phyloP scores from a whole-genome alignment of 1,140 invertebrate species.

The Tigriopus japonicus region DNA sequence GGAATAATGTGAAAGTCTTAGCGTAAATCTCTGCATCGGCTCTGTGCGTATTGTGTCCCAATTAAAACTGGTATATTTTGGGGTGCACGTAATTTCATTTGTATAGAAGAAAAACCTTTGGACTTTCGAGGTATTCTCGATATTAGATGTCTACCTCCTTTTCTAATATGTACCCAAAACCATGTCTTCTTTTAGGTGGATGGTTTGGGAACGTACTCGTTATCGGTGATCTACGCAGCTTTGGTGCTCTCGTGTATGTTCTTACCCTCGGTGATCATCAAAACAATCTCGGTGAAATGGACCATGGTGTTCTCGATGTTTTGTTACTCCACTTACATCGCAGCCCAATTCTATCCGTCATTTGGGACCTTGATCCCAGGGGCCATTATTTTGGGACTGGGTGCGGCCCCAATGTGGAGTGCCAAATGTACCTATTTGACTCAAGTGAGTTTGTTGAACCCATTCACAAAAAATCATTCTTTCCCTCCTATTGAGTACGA shows the following conservation, averaged over 20 bases:
- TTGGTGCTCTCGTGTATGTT: conserved; percentile 80
- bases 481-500: neutral
- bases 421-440: conserved; percentile 89
- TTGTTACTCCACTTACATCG: conserved; percentile 83
- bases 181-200: conserved; percentile 25
- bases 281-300: conserved; percentile 80
- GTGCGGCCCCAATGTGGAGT: conserved; percentile 88
- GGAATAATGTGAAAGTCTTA: too few relatives aligned
- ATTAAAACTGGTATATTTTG: too few relatives aligned
- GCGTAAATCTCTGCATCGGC: too few relatives aligned
- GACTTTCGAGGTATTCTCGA: neutral
- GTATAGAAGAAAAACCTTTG: neutral
- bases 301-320: conserved; percentile 74
- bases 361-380: conserved; percentile 82
- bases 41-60: too few relatives aligned
- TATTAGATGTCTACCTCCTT: too few relatives aligned
- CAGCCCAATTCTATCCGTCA: conserved; percentile 68
- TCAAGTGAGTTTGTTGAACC: conserved; percentile 31
- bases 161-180: neutral
- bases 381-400: conserved; percentile 64
- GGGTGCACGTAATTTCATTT: neutral
- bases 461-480: neutral
- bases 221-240: conserved; percentile 68
- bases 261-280: conserved; percentile 69
- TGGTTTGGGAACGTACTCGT: conserved; percentile 58